A percentile compares a stretch with the other conserved stretches of the same genome.
Conservation (phyloP, 2,797 vertebrate species). For the Miichthys miiuy region DNA sequence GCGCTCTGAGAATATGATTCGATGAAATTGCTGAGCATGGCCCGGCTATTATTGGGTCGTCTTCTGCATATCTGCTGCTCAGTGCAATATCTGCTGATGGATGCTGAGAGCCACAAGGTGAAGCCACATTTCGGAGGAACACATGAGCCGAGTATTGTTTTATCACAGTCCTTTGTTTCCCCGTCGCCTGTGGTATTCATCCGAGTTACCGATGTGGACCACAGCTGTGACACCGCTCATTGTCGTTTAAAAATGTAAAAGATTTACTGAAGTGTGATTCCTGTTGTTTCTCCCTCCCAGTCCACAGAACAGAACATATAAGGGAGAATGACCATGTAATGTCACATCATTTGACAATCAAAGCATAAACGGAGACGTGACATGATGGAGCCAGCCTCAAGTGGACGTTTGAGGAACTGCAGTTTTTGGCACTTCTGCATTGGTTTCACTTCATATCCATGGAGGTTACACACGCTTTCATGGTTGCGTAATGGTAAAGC, state of each 20-base stretch:
- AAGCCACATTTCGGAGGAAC: not conserved
- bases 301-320: not conserved
- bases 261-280: not conserved
- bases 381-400: no score
- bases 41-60: conserved; percentile 31
- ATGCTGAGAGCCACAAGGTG: not conserved
- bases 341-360: no score
- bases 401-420: no score
- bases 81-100: conserved; percentile 59
- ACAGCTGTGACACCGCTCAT: not conserved
- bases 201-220: not conserved
- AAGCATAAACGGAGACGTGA: no score
- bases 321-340: no score
- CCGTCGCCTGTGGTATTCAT: not conserved
- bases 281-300: not conserved
- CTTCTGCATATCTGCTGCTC: conserved; percentile 52
- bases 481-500: no score
- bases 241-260: no score
- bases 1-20: conserved; percentile 36
- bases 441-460: no score
- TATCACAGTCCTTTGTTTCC: conserved; percentile 6
- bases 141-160: not conserved
- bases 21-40: conserved; percentile 41
- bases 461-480: no score
- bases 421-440: no score